phyloP scores from a whole-genome alignment of 2,797 vertebrate genomes.

The Lycodopsis pacificus region DNA sequence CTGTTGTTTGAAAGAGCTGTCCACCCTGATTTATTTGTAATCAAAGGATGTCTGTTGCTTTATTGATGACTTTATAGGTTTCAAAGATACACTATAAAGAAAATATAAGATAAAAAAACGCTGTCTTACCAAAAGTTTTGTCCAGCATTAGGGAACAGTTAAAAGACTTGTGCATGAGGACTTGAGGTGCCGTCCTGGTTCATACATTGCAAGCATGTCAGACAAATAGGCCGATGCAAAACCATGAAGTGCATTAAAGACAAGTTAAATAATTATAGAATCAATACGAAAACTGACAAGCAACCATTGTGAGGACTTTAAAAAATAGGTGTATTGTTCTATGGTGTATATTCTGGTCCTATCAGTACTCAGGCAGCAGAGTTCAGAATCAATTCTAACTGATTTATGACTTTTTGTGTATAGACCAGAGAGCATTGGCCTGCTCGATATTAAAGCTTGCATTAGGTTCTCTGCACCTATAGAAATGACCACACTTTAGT shows the following conservation, averaged over 20 bases:
- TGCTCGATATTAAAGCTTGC: not conserved
- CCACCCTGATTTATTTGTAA: slow-evolving; percentile 2
- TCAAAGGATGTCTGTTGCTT: not conserved
- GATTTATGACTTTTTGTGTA: not conserved
- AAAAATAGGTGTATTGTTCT: not conserved
- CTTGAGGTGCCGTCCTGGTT: not conserved
- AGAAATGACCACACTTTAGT: not conserved
- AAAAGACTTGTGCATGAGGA: not conserved
- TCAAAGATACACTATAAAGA: not conserved
- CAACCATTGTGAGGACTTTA: slow-evolving; percentile 5
- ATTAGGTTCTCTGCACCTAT: not conserved
- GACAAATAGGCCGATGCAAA: not conserved
- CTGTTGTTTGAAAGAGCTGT: not conserved
- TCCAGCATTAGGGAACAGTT: not conserved
- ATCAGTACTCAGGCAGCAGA: not conserved
- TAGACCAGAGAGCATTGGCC: not conserved
- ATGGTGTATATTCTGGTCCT: not conserved
- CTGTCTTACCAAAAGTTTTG: not conserved
- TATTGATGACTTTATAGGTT: not conserved
- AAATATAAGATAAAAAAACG: too few species aligned
- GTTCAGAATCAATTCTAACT: slow-evolving; percentile 9
- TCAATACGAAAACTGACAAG: slow-evolving; percentile 6
- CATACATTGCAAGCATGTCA: slow-evolving; percentile 1
- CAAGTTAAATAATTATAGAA: not conserved
- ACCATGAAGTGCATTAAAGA: not conserved